Conservation (phyloP, 2,888 invertebrate genomes). For the Nephrotoma appendiculata region DNA sequence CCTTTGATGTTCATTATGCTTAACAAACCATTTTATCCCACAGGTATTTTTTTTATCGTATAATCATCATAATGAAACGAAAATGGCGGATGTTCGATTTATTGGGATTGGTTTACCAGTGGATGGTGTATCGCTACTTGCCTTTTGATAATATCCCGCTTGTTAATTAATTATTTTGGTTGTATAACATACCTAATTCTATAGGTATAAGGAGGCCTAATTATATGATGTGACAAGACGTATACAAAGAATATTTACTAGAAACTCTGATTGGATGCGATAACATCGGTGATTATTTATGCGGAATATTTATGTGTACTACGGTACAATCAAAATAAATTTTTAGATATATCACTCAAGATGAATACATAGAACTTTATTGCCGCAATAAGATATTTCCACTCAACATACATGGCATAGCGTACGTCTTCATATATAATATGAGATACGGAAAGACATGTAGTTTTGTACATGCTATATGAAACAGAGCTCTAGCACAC, state of each 20-base stretch:
- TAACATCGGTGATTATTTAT: background rate
- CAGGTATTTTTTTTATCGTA: background rate
- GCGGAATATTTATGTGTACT: background rate
- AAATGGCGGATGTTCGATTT: background rate
- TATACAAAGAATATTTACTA: background rate
- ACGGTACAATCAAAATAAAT: background rate
- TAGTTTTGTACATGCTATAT: background rate
- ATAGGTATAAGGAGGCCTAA: background rate
- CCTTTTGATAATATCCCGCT: background rate
- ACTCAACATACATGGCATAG: background rate
- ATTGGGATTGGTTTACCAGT: background rate
- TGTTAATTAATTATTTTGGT: background rate
- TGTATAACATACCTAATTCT: too few relatives aligned
- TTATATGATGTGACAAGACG: background rate
- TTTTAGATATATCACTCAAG: background rate
- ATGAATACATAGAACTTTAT: background rate
- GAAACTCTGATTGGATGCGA: background rate
- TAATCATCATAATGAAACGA: background rate
- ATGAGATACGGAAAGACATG: background rate
- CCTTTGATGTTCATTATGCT: background rate
- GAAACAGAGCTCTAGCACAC: background rate
- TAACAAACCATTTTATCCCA: background rate
- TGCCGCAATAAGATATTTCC: background rate
- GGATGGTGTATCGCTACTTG: too few relatives aligned
- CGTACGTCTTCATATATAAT: background rate